Evolutionary conservation across 2,888 invertebrate genomes (phyloP).

Genomic region (Tipula vernalis): DNA sequence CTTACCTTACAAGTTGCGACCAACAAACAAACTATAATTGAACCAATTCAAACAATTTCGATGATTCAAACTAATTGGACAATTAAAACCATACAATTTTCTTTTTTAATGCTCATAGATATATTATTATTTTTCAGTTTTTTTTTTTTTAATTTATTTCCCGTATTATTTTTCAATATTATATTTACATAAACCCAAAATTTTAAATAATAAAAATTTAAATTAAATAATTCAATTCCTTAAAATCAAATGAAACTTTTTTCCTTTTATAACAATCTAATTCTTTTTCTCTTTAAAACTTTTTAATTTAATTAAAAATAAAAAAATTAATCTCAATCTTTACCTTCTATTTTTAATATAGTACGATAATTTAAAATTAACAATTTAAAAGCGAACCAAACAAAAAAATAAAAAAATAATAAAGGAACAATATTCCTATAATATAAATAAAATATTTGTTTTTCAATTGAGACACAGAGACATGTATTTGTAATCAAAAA

Average conservation of each 20-base stretch:
- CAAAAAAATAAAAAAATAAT: background rate
- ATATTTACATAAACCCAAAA: background rate
- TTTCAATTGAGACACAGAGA: background rate
- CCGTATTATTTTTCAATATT: background rate
- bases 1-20: too few species aligned
- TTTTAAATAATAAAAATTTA: background rate
- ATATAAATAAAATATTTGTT: background rate
- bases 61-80: too few species aligned
- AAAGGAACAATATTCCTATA: background rate
- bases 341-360: background rate
- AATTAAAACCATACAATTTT: background rate
- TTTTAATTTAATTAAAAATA: background rate
- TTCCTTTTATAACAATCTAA: background rate
- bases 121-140: background rate
- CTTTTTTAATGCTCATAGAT: constrained; percentile 4
- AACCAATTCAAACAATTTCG: too few species aligned
- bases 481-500: background rate
- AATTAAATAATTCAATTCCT: background rate
- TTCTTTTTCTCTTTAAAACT: background rate
- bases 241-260: background rate
- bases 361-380: background rate
- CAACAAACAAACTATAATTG: too few species aligned
- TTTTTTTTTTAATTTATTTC: background rate
- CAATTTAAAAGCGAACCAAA: background rate
- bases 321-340: background rate